Percentiles rank a stretch among this genome's conserved stretches.
Conservation (phyloP, 1,140 invertebrate genomes). For the Drosophila kurseongensis region DNA sequence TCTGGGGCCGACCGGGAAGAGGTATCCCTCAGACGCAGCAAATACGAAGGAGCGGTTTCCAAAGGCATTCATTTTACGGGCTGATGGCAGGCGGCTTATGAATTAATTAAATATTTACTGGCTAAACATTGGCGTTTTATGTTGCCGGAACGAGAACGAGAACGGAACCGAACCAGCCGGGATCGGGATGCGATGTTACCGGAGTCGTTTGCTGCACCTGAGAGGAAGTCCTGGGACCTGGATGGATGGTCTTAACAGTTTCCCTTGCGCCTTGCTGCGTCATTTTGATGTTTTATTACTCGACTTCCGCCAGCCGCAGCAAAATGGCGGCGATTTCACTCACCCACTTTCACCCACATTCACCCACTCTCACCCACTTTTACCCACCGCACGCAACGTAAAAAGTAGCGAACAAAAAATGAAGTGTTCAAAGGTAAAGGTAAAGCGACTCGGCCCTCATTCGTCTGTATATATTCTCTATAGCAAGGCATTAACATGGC, state of each 20-base stretch:
- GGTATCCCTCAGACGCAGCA: constrained; percentile 11
- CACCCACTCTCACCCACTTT: constrained; percentile 17
- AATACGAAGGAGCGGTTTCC: constrained; percentile 19
- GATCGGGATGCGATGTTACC: neutral
- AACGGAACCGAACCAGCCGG: constrained; percentile 8
- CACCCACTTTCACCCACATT: constrained; percentile 10
- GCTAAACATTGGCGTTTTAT: constrained; percentile 74
- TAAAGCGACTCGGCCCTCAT: constrained; percentile 30
- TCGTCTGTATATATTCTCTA: constrained; percentile 33
- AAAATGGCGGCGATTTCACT: constrained; percentile 20
- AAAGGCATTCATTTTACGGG: constrained; percentile 43
- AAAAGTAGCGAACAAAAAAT: constrained; percentile 21
- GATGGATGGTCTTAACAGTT: constrained; percentile 55
- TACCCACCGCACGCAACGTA: constrained; percentile 31
- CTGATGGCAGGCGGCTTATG: constrained; percentile 56
- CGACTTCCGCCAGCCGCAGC: constrained; percentile 83
- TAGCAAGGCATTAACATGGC: constrained; percentile 47
- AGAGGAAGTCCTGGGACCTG: constrained; percentile 16
- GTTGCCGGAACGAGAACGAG: constrained; percentile 20
- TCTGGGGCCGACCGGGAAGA: neutral
- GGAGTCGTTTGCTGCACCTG: constrained; percentile 46
- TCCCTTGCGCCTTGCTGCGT: constrained; percentile 63
- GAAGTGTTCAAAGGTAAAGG: constrained; percentile 62
- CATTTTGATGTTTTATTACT: constrained; percentile 80
- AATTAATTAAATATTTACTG: constrained; percentile 81